Base-by-base conservation (phyloP, 2,113 vertebrate species). In the Lycocorax pyrrhopterus region DNA sequence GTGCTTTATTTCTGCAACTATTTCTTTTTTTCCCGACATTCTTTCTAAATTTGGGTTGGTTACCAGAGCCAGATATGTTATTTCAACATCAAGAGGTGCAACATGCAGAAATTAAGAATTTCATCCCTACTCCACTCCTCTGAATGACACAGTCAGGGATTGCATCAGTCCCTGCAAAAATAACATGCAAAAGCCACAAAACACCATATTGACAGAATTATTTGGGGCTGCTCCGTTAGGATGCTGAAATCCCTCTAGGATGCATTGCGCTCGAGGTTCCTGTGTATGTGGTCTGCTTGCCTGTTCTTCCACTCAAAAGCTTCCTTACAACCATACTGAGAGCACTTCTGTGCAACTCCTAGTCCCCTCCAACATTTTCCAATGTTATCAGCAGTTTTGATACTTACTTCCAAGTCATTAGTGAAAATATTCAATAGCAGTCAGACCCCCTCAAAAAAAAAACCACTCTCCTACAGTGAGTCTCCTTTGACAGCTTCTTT, bases 401-500 rank as follows among this genome's bases (percentile, higher is more conserved):
- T 87, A 79, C 89, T 95, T 94, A 79, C 69, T 94, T 94, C 53
- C 49, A 87, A 77, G 60, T 49, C 66, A 68, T 87, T 59, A 91
- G 47, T 68, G 69, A 93, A 95, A 84, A 84, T 68, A 88, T 41
- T 81, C 73, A 78, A 37, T 46, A 82, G 62, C 60, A 59, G 71
- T 79, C 89, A 84, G 64, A 47, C 47, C 35, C 60, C 23, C 22
- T 30, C 53, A 37, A 64, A 90, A 95, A 56, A 47, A 81, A 51
- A 59, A 30, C 0, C 43, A 52, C 27, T 68, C 29, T 81, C 25
- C 41, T 49, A 12, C 62, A 87, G 32, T 46, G 83, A 93, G 68
- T 60, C 80, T 64, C 74, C 81, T 81, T 93, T 92, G 93, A 87
- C 94, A 95, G 81, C 41, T 92, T 49, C 74, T 94, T 94, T 95